Percentiles rank a stretch among this genome's conserved stretches.
Conservation (phyloP, 2,113 vertebrate species). For the Ophthalmolycus amberensis region DNA sequence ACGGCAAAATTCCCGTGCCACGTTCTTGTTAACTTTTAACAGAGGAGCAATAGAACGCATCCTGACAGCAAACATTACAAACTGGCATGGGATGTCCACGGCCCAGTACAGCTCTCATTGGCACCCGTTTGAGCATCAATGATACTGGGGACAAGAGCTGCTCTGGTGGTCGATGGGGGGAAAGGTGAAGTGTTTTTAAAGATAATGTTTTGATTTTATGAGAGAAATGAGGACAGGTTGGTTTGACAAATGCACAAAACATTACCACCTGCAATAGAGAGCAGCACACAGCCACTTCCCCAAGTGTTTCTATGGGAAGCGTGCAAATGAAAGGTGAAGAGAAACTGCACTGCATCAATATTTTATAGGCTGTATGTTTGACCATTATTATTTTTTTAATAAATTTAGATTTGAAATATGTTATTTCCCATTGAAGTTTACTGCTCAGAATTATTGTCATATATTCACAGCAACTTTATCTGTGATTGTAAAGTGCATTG, state of each 20-base stretch:
- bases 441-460: not conserved
- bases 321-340: not conserved
- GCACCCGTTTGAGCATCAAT: not conserved
- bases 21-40: no score
- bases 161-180: not conserved
- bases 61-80: not conserved
- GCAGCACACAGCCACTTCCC: not conserved
- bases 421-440: not conserved
- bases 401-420: not conserved
- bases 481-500: not conserved
- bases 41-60: no score
- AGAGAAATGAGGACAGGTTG: not conserved
- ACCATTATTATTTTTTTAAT: not conserved
- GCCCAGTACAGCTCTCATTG: not conserved
- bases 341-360: not conserved
- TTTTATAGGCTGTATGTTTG: not conserved
- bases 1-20: no score
- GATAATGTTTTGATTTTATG: not conserved
- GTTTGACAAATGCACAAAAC: not conserved
- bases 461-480: not conserved
- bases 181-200: not conserved
- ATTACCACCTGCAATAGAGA: not conserved
- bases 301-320: not conserved
- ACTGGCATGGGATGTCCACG: not conserved
- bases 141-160: not conserved